Evolutionary conservation across 2,888 invertebrate species (phyloP).

Genomic region (Operophtera brumata): DNA sequence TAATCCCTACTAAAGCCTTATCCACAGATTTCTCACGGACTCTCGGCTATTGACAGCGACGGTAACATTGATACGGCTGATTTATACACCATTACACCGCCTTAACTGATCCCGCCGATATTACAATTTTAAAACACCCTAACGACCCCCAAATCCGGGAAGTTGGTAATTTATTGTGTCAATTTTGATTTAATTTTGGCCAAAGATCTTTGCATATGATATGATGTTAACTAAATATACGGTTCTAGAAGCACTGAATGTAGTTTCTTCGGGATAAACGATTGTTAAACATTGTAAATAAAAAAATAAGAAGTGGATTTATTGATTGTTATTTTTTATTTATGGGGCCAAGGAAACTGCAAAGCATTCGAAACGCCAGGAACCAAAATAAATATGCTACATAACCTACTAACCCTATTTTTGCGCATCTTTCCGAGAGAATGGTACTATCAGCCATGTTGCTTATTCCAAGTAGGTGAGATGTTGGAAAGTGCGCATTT

Average conservation of each 20-base stretch:
- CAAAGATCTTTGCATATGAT: slow-evolving; percentile 8
- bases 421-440: too few relatives aligned
- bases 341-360: too few relatives aligned
- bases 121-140: slow-evolving; percentile 40
- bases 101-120: slow-evolving; percentile 60
- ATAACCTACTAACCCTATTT: too few relatives aligned
- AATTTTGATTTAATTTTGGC: slow-evolving; percentile 22
- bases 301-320: too few relatives aligned
- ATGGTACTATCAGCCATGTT: too few relatives aligned
- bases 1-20: slow-evolving; percentile 18
- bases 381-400: too few relatives aligned
- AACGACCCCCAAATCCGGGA: slow-evolving; percentile 31
- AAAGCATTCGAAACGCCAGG: too few relatives aligned
- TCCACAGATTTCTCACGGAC: slow-evolving; percentile 44
- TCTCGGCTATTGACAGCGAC: slow-evolving; percentile 70
- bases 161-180: slow-evolving; percentile 22
- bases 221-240: background rate
- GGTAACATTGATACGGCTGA: slow-evolving; percentile 69
- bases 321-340: too few relatives aligned
- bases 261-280: too few relatives aligned
- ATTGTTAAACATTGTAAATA: too few relatives aligned
- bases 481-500: too few relatives aligned
- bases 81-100: slow-evolving; percentile 75
- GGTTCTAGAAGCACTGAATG: background rate
- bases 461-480: too few relatives aligned